Evolutionary conservation across 2,888 invertebrate genomes (phyloP).

Genomic region (Spisula solida): DNA sequence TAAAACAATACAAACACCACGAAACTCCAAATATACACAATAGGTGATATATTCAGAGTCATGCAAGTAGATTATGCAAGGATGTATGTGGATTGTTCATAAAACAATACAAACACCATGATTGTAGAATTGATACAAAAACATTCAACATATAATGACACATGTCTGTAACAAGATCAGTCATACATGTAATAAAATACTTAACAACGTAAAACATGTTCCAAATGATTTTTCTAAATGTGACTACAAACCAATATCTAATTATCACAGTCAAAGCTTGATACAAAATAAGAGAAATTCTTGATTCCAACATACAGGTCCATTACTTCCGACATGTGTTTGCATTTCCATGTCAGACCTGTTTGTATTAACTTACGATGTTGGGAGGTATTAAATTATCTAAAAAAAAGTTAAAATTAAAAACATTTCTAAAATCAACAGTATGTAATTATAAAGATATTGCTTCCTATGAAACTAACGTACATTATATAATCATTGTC

Average conservation of each 20-base stretch:
- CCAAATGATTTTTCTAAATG: neutral
- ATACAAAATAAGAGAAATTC: neutral
- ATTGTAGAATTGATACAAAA: neutral
- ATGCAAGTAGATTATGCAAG: neutral
- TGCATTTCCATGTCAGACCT: neutral
- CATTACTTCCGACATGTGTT: neutral
- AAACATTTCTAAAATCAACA: neutral
- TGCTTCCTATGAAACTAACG: neutral
- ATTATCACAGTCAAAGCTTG: slow-evolving; percentile 3
- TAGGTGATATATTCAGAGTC: neutral
- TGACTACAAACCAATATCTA: neutral
- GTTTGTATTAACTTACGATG: neutral
- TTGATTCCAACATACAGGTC: too few species aligned
- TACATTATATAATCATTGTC: neutral
- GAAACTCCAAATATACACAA: neutral
- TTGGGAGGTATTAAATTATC: neutral
- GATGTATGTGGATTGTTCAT: neutral
- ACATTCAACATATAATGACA: neutral
- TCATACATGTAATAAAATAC: neutral
- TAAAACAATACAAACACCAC: too few species aligned
- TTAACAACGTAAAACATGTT: slow-evolving; percentile 7
- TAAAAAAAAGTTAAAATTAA: too few species aligned
- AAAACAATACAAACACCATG: neutral
- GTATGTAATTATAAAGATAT: neutral
- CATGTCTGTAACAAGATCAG: neutral